Base-by-base conservation (phyloP, 2,113 vertebrate genomes). In the Sphaerodactylus townsendi region DNA sequence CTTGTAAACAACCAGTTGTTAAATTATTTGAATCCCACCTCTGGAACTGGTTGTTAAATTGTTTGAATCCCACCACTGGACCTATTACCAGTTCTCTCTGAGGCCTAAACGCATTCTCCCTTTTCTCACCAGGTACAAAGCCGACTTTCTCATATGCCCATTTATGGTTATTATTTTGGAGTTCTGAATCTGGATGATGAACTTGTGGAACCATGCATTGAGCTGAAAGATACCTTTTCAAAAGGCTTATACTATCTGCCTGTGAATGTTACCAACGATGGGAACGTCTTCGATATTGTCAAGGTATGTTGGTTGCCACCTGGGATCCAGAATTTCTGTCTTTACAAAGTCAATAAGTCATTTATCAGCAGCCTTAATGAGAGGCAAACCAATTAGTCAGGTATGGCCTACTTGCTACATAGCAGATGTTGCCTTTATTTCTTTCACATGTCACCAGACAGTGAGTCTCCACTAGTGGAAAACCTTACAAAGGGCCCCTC, bases 161-260 rank as follows among this genome's bases (percentile, higher is more conserved):
- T 90, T 7, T 89, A 91, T 78, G 92, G 91, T 15, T 96, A 96
- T 81, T 89, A 94, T 53, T 88, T 94, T 73, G 76, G 64, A 0
- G 93, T 89, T 30, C n/a, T 96, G 78, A 82, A 90, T 78, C 85
- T 96, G 78, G 93, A 96, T 30, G 96, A 96, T 64, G 5, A 33
- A 53, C 84, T 79, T 1, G 72, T 13, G 13, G 56, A 88, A 10
- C 10, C 2, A 2, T 96, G 95, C 73, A 89, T 85, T 19, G 92
- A 94, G 73, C 21, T 92, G 77, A 94, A 87, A 68, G 74, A 93
- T 1, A 87, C 93, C 8, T 96, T 97, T 91, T 93, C 85, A 73
- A 90, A 94, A 30, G 96, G 96, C 66, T 79, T 94, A 8, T 96
- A 96, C 85, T 96, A 96, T 35, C 72, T 72, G 37, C 91, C 95